Base-by-base conservation (phyloP, 2,888 invertebrate genomes). In the Drosophila hawaiiensis region DNA sequence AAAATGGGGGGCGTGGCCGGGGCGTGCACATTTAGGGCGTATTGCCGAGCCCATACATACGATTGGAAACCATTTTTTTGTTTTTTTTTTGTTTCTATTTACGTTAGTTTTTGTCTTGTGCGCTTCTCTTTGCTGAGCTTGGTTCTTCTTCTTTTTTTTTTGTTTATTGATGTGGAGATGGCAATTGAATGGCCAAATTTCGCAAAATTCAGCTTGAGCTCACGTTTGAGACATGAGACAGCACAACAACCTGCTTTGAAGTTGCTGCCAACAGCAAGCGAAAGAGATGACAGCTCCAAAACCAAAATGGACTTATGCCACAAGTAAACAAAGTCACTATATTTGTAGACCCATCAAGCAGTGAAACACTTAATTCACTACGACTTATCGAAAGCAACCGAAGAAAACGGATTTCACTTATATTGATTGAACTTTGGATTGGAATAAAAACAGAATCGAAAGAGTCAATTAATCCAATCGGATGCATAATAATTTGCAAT, bases 141-240 rank as follows among this genome's bases (percentile, higher is more conserved):
- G 60, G 41, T 33, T 55, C 62, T 63, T 55, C 37, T 63, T 64
- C 56, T 63, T 53, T 63, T 53, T 62, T 69, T 60, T 63, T 56
- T 64, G 54, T 69, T 56, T 56, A 56, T 39, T 28, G 82, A 69
- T 73, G 64, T 82, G 75, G 80, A 76, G 73, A 74, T 86, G 89
- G 82, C 87, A 87, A 87, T 88, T 88, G 87, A 87, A 88, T 84
- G 87, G 71, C 78, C 81, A 87, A 88, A 89, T 87, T 86, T 81
- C 73, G 77, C 70, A 89, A 87, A 89, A 89, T 87, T 83, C 82
- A 80, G 83, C 80, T 84, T 86, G 87, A 84, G 77, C 77, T 73
- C 79, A 89, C 89, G 86, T 83, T 77, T 82, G 75, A 69, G 78
- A 74, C 72, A 77, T 65, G 75, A 78, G 82, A 75, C 72, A 74